Base-by-base conservation (phyloP, 2,113 vertebrate species). In the Pteruthius melanotis region DNA sequence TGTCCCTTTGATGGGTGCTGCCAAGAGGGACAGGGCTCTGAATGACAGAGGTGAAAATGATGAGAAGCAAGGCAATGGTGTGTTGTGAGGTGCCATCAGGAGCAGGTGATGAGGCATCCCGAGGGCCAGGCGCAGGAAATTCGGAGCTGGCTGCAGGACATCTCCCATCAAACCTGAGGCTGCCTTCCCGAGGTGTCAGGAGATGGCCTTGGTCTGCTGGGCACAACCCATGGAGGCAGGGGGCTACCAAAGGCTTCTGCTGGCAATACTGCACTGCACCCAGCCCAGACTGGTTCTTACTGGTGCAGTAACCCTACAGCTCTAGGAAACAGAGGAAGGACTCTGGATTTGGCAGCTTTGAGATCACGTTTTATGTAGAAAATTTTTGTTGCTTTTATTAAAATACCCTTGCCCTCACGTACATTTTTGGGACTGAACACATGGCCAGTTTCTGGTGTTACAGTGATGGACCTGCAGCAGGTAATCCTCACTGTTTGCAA, bases 381-480 rank as follows among this genome's bases (percentile, higher is more conserved):
- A 53, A 23, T 22, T 68, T 64, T 65, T 56, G 11, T 3, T 60
- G 31, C 6, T 77, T 54, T 74, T 39, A 39, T 31, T 20, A 53
- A 52, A 84, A 0, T 12, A 14, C 27, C 0, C 0, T 31, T 75
- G 11, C 6, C 10, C 14, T 74, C 26, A 1, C 13, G 0, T 4
- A 2, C 8, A 11, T 72, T 85, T 72, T 65, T 57, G 57, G 40
- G 35, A 13, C 45, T 30, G 75, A 61, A 18, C 3, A 0, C 1
- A 5, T 52, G 56, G 63, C 60, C 24, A 8, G 19, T 9, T 76
- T 49, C 52, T 72, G 78, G 1, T 77, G 20, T 26, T 57, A 7
- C 30, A 50, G 61, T 1, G 3, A 22, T 35, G 52, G 49, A 37
- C 33, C 27, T 59, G 49, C 61, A 42, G 45, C 45, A 40, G 59